Evolutionary conservation across 2,797 vertebrate species (phyloP), one percentile per base, ranked within the genome.

Genomic region (Helostoma temminkii): DNA sequence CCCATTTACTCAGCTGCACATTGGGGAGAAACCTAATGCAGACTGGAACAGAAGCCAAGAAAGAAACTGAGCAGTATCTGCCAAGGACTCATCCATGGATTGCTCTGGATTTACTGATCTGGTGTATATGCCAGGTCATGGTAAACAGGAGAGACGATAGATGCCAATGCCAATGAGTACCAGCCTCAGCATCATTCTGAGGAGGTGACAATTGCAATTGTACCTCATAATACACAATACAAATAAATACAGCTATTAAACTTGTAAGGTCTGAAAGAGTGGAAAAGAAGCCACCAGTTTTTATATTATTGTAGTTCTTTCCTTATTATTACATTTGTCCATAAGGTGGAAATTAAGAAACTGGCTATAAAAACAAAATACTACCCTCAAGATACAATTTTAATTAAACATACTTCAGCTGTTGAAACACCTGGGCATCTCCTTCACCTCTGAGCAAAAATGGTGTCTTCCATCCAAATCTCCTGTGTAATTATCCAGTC

Each of bases 121-220:
- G 41, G 28, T 60, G 49, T 56, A 54, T 70, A 59, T 39, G 81
- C 59, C 55, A 34, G 66, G 52, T 58, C 48, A 56, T 18, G 32
- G 65, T 79, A 62, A 78, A 76, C 45, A 77, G 47, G 34, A 66
- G 47, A 71, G 55, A 41, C 48, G 65, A 78, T 21, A 67, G 48
- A 61, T 68, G 74, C 57, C 68, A 52, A 26, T 6, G 4, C 25
- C 43, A 68, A 57, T 34, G 55, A 34, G 36, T 50, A 46, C 30
- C 55, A 68, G 47, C 19, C 19, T 5, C 14, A 8, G 25, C 21
- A 41, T 74, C 50, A 65, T 72, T 61, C 60, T 21, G 47, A 45
- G 24, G 21, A 53, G 28, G 52, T 45, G 57, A 63, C 43, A 60
- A 66, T 12, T n/a, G 24, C 49, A 41, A 63, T 19, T 34, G 25